Percentiles rank a stretch among this genome's conserved stretches.
Evolutionary conservation across 2,113 vertebrate species (phyloP).

Genomic region (Oplegnathus fasciatus): DNA sequence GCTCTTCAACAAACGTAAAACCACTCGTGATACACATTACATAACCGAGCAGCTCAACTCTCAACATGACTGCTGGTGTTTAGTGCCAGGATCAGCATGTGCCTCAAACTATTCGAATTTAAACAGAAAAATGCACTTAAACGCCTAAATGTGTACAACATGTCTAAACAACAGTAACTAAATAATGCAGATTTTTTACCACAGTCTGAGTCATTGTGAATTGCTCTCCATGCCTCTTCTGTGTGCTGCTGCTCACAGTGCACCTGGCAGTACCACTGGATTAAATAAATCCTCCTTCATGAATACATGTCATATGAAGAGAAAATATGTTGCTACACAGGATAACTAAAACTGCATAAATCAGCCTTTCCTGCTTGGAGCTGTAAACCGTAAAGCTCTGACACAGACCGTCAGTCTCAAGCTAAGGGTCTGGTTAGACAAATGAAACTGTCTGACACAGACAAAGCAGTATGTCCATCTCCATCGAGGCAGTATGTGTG

Average conservation of each 20-base stretch:
- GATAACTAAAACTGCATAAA: conserved; percentile 40
- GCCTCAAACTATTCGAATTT: neutral
- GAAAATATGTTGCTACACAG: conserved; percentile 37
- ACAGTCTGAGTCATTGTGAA: conserved; percentile 8
- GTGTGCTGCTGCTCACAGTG: conserved; percentile 2
- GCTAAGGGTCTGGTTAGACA: conserved; percentile 7
- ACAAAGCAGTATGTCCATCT: conserved; percentile 30
- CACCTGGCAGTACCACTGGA: conserved; percentile 40
- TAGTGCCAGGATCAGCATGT: neutral
- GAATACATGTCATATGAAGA: conserved; percentile 45
- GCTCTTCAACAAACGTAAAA: conserved; percentile 26
- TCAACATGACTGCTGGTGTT: conserved; percentile 7
- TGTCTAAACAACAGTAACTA: conserved; percentile 4
- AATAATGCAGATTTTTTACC: conserved; percentile 6
- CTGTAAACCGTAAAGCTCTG: conserved; percentile 31
- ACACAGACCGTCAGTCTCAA: conserved; percentile 22
- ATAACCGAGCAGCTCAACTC: conserved; percentile 35
- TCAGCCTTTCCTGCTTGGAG: neutral
- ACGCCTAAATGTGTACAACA: neutral
- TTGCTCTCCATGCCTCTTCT: neutral
- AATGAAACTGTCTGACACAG: conserved; percentile 19
- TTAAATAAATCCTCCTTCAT: conserved; percentile 60
- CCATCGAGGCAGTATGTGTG: neutral
- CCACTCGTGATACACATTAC: conserved; percentile 26
- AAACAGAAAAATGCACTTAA: neutral